Evolutionary conservation across 23 tunicate species (phyloP), one percentile per base, ranked within the genome.

Genomic region (Trididemnum nubilum): DNA sequence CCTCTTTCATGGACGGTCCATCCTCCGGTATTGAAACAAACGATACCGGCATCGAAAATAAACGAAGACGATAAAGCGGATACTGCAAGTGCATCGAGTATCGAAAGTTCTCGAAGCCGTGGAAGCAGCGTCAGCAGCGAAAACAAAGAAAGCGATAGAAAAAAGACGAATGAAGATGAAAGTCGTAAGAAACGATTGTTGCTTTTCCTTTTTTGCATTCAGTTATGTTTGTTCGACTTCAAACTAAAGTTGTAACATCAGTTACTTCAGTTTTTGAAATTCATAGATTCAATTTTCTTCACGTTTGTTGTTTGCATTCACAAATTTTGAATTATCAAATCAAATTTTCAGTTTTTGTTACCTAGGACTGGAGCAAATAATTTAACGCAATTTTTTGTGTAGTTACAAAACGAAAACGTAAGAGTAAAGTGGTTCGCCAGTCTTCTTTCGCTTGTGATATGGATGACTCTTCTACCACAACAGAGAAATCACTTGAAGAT

Each of bases 401-500:
- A 52, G 86, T 58, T 50, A 36, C 29, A 2, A 83, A 83, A 59
- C 80, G 87, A n/a, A 73, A 61, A 59, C 81, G 87, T 26, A 83
- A 73, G 36, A 82, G 44, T 38, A 83, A 83, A 73, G 44, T 63
- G 29, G 26, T 5, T 22, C 67, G 67, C 4, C 28, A 61, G 23
- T 30, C 66, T 35, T 65, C 81, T 30, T 63, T 35, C 72, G 33
- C 19, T 33, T 57, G 73, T 7, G 88, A 85, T 33, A 54, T 37
- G 38, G 90, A 85, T 51, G 90, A 85, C 27, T 51, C 84, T 23
- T 85, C 90, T 9, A 85, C 90, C 1, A 85, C 90, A 9, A 85
- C 90, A 25, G 90, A 85, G 58, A 85, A 85, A 59, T 85, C 90
- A 29, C 50, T 61, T 79, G 90, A 85, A 67, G 90, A 85, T 85